These are phyloP conservation scores for Xyliphius kryptos DNA, from an alignment of 2,113 vertebrate species.

Conservation along the genomic window DNA sequence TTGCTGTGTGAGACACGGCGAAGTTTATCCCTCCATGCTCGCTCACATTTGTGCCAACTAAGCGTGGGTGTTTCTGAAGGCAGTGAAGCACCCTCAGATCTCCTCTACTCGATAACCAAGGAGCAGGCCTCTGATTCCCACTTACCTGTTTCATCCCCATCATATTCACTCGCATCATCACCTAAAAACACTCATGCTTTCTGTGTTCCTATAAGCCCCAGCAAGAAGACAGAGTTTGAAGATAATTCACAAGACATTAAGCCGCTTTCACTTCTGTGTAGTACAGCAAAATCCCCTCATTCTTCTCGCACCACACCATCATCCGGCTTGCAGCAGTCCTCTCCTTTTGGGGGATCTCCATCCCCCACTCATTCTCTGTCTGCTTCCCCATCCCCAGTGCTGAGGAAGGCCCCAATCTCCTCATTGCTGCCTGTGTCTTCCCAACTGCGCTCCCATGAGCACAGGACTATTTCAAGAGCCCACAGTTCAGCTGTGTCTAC, in stretches of 20 bases:
- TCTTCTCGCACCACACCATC: slow-evolving; percentile 52
- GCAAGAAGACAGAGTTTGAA: slow-evolving; percentile 58
- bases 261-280: slow-evolving; percentile 50
- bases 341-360: slow-evolving; percentile 53
- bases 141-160: slow-evolving; percentile 12
- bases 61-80: slow-evolving; percentile 79
- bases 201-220: slow-evolving; percentile 23
- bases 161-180: slow-evolving; percentile 23
- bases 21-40: slow-evolving; percentile 80
- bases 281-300: slow-evolving; percentile 47
- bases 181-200: slow-evolving; percentile 36
- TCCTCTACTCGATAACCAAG: slow-evolving; percentile 80
- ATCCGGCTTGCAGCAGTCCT: slow-evolving; percentile 64
- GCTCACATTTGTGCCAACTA: slow-evolving; percentile 84
- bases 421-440: slow-evolving; percentile 73
- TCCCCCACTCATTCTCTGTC: slow-evolving; percentile 58
- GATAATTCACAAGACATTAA: slow-evolving; percentile 47
- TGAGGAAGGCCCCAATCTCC: slow-evolving; percentile 79
- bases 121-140: no score
- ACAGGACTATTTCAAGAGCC: slow-evolving; percentile 63
- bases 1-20: slow-evolving; percentile 81
- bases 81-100: slow-evolving; percentile 79
- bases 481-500: slow-evolving; percentile 47
- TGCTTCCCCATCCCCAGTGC: slow-evolving; percentile 64
- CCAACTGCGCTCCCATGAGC: slow-evolving; percentile 71